Conservation (phyloP, 1,140 invertebrate species). For the Ladona fulva region DNA sequence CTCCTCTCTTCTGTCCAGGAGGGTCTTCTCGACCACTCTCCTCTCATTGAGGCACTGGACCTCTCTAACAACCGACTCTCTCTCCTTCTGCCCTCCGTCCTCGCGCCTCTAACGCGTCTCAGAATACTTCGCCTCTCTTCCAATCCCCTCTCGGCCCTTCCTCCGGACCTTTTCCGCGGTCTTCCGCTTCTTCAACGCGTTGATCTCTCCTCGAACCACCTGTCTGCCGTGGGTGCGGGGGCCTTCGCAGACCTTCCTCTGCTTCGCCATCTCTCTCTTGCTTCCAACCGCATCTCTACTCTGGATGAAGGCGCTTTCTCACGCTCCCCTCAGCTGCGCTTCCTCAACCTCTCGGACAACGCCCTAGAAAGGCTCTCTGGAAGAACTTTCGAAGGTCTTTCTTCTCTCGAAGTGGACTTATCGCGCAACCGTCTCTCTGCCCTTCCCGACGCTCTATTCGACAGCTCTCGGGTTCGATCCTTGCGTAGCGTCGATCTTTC, state of each 20-base stretch:
- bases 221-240: slow-evolving; percentile 69
- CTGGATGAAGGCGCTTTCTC: slow-evolving; percentile 80
- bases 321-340: slow-evolving; percentile 79
- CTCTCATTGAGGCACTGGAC: slow-evolving; percentile 56
- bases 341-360: slow-evolving; percentile 66
- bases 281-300: slow-evolving; percentile 64
- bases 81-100: slow-evolving; percentile 57
- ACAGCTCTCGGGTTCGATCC: slow-evolving; percentile 62
- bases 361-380: slow-evolving; percentile 64
- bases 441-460: slow-evolving; percentile 76
- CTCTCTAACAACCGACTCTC: slow-evolving; percentile 67
- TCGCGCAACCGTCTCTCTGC: slow-evolving; percentile 61
- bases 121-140: slow-evolving; percentile 53
- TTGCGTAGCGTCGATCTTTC: slow-evolving; percentile 73
- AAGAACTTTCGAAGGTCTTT: slow-evolving; percentile 70
- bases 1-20: slow-evolving; percentile 62
- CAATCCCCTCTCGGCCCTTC: slow-evolving; percentile 68
- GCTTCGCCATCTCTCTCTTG: slow-evolving; percentile 56
- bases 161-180: slow-evolving; percentile 62
- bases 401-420: slow-evolving; percentile 62
- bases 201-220: slow-evolving; percentile 63
- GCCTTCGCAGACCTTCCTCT: slow-evolving; percentile 72
- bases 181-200: slow-evolving; percentile 51
- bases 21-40: slow-evolving; percentile 54
- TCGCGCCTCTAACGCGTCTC: slow-evolving; percentile 58